Percentiles rank a stretch among this genome's conserved stretches.
These are phyloP conservation scores for Cyclina sinensis DNA, from an alignment of 1,140 invertebrate species.

Conservation along the genomic window DNA sequence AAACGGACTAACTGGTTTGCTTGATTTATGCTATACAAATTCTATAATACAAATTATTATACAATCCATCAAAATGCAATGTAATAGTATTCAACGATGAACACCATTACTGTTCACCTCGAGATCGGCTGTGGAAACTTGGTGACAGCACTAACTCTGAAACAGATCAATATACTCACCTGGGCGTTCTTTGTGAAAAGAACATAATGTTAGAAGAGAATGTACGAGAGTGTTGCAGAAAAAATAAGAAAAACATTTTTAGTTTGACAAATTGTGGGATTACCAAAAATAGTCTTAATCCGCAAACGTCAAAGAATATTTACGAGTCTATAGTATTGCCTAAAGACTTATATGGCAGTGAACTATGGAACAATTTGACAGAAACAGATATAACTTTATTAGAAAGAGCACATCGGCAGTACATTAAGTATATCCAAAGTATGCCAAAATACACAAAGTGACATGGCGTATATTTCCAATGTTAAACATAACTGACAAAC, in stretches of 20 bases:
- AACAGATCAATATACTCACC: neutral
- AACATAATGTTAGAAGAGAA: neutral
- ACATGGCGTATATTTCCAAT: too few species aligned
- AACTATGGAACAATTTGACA: too few species aligned
- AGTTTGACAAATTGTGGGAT: neutral
- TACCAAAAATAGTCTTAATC: neutral
- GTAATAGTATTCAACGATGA: slow-evolving; percentile 1
- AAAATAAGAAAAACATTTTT: neutral
- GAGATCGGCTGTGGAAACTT: too few species aligned
- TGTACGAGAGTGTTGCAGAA: neutral
- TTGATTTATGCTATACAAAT: neutral
- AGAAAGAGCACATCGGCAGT: too few species aligned
- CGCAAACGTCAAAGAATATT: too few species aligned
- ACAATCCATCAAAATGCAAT: slow-evolving; percentile 7
- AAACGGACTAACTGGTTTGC: neutral
- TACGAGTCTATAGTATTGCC: too few species aligned
- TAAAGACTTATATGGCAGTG: too few species aligned
- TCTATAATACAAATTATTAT: neutral
- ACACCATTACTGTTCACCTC: neutral
- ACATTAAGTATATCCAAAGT: too few species aligned
- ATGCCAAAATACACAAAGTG: too few species aligned
- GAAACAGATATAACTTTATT: too few species aligned
- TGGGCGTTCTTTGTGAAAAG: neutral
- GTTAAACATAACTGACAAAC: too few species aligned
- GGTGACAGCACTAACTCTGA: neutral